A percentile compares a stretch with the other conserved stretches of the same genome.
Evolutionary conservation across 2,113 vertebrate genomes (phyloP).

Genomic region (Clupea harengus): DNA sequence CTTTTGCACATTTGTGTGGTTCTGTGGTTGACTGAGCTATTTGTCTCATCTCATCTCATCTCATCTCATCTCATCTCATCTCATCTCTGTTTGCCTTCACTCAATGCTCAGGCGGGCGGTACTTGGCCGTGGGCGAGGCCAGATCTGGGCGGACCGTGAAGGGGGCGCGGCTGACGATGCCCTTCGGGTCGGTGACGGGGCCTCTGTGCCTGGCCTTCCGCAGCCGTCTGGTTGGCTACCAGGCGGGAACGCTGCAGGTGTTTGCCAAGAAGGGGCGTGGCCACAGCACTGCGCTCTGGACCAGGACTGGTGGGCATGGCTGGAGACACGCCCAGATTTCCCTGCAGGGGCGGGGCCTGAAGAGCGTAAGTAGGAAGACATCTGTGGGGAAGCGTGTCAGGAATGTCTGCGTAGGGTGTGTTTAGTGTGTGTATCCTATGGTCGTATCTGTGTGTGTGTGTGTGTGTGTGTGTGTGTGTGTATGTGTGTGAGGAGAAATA

Average conservation of each 20-base stretch:
- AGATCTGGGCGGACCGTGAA: conserved; percentile 63
- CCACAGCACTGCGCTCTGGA: conserved; percentile 78
- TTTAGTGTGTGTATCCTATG: background rate
- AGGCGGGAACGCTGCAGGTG: conserved; percentile 77
- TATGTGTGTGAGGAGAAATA: no score
- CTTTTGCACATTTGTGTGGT: no score
- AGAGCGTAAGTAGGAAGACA: conserved; percentile 81
- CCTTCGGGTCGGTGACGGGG: conserved; percentile 57
- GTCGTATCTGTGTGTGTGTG: background rate
- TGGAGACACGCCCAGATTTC: conserved; percentile 90
- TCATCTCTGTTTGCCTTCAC: background rate
- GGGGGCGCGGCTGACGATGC: conserved; percentile 76
- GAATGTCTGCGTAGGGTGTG: background rate
- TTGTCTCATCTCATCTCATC: no score
- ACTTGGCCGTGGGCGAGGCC: conserved; percentile 74
- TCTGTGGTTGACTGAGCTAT: no score
- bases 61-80: no score
- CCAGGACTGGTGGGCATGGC: conserved; percentile 81
- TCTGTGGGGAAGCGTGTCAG: background rate
- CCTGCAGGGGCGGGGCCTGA: conserved; percentile 75
- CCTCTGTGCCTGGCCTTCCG: conserved; percentile 73
- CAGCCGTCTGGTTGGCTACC: background rate
- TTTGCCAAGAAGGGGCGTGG: conserved; percentile 70
- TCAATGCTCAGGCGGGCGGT: conserved; percentile 74
- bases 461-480: background rate